Percentiles rank a stretch among this genome's conserved stretches.
These are phyloP conservation scores for Distichodus sexfasciatus DNA, from an alignment of 2,797 vertebrate genomes.

Conservation along the genomic window DNA sequence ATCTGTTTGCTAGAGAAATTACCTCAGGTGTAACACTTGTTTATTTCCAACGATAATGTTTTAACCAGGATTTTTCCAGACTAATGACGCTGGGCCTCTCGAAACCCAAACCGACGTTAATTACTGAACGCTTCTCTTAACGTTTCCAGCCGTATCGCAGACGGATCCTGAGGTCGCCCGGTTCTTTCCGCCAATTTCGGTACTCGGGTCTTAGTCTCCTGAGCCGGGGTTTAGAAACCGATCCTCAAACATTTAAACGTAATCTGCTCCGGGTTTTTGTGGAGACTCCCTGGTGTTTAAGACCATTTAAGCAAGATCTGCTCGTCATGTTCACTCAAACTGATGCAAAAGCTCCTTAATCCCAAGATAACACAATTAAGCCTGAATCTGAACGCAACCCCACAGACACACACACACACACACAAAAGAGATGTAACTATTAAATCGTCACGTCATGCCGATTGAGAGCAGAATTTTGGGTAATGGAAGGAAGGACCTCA, in stretches of 20 bases:
- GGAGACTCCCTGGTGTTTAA: constrained; percentile 42
- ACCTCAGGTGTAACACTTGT: constrained; percentile 47
- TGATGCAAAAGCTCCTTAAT: constrained; percentile 51
- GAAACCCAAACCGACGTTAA: constrained; percentile 30
- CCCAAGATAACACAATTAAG: constrained; percentile 38
- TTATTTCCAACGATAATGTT: constrained; percentile 52
- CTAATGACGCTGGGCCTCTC: constrained; percentile 11
- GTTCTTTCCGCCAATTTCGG: background rate
- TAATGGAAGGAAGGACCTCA: constrained; percentile 58
- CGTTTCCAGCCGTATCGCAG: too few species aligned
- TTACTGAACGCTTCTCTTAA: too few species aligned
- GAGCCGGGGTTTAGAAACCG: constrained; percentile 68
- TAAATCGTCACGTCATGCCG: constrained; percentile 1
- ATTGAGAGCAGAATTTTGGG: constrained; percentile 7
- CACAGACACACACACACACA: constrained; percentile 15
- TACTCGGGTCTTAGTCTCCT: constrained; percentile 10
- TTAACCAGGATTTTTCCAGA: constrained; percentile 26
- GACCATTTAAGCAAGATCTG: constrained; percentile 59
- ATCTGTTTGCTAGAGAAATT: constrained; percentile 57
- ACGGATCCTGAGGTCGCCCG: constrained; percentile 11
- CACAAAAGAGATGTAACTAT: constrained; percentile 5
- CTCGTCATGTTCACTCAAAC: constrained; percentile 48
- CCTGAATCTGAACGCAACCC: background rate
- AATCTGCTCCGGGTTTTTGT: constrained; percentile 61
- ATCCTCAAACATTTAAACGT: constrained; percentile 66